Percentiles rank a stretch among this genome's conserved stretches.
Evolutionary conservation across 2,888 invertebrate species (phyloP).

Genomic region (Heteropelma amictum): DNA sequence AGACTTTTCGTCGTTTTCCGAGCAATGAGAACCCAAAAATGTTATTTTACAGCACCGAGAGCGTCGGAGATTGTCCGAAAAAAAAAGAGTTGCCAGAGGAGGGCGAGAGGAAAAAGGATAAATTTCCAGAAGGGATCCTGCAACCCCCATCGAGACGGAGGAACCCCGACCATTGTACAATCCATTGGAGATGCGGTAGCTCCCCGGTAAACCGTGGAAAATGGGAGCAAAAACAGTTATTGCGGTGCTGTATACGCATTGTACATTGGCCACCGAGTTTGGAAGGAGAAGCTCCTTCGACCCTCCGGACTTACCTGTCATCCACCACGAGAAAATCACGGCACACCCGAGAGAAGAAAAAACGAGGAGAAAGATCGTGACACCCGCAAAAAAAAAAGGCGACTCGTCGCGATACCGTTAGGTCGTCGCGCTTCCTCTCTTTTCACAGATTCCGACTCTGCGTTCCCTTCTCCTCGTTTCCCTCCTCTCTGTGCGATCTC

Average conservation of each 20-base stretch:
- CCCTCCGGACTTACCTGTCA: conserved; percentile 46
- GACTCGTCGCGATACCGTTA: conserved; percentile 52
- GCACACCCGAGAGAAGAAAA: conserved; percentile 35
- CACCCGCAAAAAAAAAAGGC: conserved; percentile 30
- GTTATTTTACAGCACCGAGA: conserved; percentile 49
- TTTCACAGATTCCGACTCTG: conserved; percentile 40
- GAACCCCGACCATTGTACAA: conserved; percentile 63
- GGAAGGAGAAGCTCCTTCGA: conserved; percentile 41
- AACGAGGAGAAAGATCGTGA: conserved; percentile 50
- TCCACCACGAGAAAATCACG: neutral
- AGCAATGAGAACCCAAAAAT: conserved; percentile 39
- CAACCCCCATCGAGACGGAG: conserved; percentile 61
- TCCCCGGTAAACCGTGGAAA: conserved; percentile 69
- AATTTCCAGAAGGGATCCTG: conserved; percentile 50
- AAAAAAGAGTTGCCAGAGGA: conserved; percentile 49
- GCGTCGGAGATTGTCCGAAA: neutral
- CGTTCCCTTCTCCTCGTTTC: conserved; percentile 14
- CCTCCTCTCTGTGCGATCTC: conserved; percentile 3
- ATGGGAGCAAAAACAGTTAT: conserved; percentile 65
- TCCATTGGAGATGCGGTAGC: conserved; percentile 61
- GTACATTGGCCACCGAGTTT: conserved; percentile 10
- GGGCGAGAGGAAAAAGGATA: conserved; percentile 65
- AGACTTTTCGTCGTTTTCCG: neutral
- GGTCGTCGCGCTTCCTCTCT: conserved; percentile 49
- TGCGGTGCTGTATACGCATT: conserved; percentile 28